A percentile compares a stretch with the other conserved stretches of the same genome.
Evolutionary conservation across 1,140 invertebrate species (phyloP).

Genomic region (Ridgeia piscesae): DNA sequence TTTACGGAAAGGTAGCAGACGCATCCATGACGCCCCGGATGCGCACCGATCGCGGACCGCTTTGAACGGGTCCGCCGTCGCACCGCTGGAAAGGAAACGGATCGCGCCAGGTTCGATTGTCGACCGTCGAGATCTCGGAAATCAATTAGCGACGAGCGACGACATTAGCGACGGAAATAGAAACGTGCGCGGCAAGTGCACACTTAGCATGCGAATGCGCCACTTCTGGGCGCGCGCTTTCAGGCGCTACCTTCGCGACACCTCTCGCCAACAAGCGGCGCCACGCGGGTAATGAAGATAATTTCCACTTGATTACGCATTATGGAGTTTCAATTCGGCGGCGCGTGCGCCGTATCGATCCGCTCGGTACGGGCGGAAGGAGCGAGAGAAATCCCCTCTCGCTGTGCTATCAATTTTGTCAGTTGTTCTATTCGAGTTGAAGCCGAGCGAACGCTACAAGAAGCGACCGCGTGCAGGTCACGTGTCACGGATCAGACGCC

Average conservation of each 20-base stretch:
- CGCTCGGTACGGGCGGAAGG: neutral
- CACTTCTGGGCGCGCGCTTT: neutral
- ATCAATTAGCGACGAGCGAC: slow-evolving; percentile 3
- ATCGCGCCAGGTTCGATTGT: slow-evolving; percentile 3
- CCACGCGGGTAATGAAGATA: neutral
- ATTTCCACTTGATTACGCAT: slow-evolving; percentile 5
- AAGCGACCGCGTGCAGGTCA: neutral
- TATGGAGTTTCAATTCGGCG: slow-evolving; percentile 4
- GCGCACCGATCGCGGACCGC: neutral
- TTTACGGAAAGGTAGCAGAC: neutral
- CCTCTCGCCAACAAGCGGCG: neutral
- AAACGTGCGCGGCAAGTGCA: neutral
- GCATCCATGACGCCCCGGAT: neutral
- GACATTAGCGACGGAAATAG: slow-evolving; percentile 4
- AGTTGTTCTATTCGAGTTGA: neutral
- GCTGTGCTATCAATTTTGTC: neutral
- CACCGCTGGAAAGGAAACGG: neutral
- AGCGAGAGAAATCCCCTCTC: neutral
- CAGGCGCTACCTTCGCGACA: neutral
- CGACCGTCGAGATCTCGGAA: neutral
- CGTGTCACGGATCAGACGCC: neutral
- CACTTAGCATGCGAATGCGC: slow-evolving; percentile 3
- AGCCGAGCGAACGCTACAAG: neutral
- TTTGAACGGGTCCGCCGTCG: neutral
- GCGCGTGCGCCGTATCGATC: neutral